A percentile compares a stretch with the other conserved stretches of the same genome.
These are phyloP conservation scores for Strigamia maritima DNA, from an alignment of 2,888 invertebrate genomes.

Conservation along the genomic window DNA sequence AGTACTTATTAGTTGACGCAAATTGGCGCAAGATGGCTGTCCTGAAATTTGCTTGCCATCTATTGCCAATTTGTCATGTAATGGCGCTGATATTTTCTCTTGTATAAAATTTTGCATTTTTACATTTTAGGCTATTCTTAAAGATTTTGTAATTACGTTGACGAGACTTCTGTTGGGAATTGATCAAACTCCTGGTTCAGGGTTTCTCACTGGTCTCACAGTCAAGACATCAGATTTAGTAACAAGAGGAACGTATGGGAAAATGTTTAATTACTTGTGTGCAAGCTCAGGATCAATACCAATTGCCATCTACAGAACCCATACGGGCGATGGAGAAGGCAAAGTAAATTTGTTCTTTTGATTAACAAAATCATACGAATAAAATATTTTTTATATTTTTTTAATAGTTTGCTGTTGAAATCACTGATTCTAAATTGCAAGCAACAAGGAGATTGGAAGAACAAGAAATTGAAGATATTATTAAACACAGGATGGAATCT, in stretches of 20 bases:
- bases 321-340: neutral
- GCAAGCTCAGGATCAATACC: neutral
- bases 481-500: neutral
- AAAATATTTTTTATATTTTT: neutral
- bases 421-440: neutral
- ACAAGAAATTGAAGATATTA: neutral
- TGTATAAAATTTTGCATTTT: neutral
- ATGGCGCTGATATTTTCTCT: too few species aligned
- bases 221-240: neutral
- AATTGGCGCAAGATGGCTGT: neutral
- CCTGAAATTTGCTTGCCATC: too few species aligned
- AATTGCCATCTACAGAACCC: constrained; percentile 21
- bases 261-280: constrained; percentile 31
- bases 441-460: neutral
- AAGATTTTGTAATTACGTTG: constrained; percentile 26
- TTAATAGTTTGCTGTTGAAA: neutral
- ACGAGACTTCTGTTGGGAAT: constrained; percentile 26
- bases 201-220: constrained; percentile 7
- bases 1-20: too few species aligned
- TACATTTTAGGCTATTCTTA: neutral
- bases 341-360: neutral
- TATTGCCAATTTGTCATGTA: too few species aligned
- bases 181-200: constrained; percentile 35
- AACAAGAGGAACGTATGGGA: constrained; percentile 5
- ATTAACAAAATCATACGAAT: neutral